Evolutionary conservation across 2,888 invertebrate species (phyloP), one percentile per base, ranked within the genome.

Genomic region (Thumatha senex): DNA sequence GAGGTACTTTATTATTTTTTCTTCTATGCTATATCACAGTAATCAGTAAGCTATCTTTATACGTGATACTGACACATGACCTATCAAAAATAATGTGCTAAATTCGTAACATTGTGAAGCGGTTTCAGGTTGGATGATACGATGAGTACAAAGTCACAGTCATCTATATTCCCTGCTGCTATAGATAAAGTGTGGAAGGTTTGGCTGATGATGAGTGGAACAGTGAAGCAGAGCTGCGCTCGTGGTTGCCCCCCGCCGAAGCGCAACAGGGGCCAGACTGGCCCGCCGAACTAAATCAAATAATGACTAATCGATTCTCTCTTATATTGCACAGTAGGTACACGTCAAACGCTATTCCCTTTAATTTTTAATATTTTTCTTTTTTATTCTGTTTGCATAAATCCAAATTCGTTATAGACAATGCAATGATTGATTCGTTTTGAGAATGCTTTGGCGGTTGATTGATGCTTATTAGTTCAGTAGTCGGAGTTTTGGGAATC

Each of bases 321-420:
- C 86, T 84, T 84, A 89, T 88, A 91, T 91, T 90, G 90, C 89
- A 91, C 91, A 89, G 91, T 90, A 91, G 91, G 89, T 89, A 88
- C 87, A 91, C 89, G 89, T 90, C 90, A 90, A 89, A 89, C 77
- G 84, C 81, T 87, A 86, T 89, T 86, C 86, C 82, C 82, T 82
- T 89, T 86, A 87, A 87, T 88, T 89, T 88, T 88, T 83, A 82
- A 84, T 80, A 78, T 75, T 84, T 61, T 62, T 54, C 54, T 69
- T 67, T 82, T 80, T 86, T 83, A 76, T 81, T 80, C 77, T 84
- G 80, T 88, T 89, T 89, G 86, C 88, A 89, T 88, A 87, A 88
- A 86, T 84, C 80, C 82, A 76, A 78, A 83, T 85, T 84, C 81
- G 80, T 85, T 89, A 89, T 86, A 89, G 89, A 89, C 90, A 88